These are phyloP conservation scores for Mixornis gularis DNA, from an alignment of 2,113 vertebrate species.

Conservation along the genomic window DNA sequence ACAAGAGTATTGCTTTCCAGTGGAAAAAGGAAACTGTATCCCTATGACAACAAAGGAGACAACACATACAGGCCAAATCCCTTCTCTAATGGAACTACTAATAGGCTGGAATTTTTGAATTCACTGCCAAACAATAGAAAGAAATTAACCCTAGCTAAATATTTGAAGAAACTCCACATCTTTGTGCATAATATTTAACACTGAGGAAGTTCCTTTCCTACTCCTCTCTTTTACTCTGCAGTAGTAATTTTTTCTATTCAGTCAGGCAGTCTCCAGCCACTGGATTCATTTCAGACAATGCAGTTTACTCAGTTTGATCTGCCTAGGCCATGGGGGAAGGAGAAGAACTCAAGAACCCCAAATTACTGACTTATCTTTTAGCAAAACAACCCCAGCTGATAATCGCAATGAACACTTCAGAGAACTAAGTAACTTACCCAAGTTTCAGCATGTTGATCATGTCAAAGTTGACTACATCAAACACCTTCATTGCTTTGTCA, in stretches of 20 bases:
- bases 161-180: not conserved
- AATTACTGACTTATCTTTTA: not conserved
- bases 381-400: not conserved
- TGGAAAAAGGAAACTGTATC: not conserved
- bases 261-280: not conserved
- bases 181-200: not conserved
- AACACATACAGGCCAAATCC: not conserved
- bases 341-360: not conserved
- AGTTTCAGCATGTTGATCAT: slow-evolving; percentile 99
- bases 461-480: slow-evolving; percentile 98
- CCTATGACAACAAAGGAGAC: not conserved
- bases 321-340: too few relatives aligned
- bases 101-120: not conserved
- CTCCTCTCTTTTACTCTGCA: not conserved
- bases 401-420: not conserved
- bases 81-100: not conserved
- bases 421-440: slow-evolving; percentile 76
- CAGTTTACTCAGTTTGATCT: not conserved
- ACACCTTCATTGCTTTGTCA: slow-evolving; percentile 98
- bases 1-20: not conserved
- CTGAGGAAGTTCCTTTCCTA: not conserved
- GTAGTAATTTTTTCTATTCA: not conserved
- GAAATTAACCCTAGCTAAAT: not conserved
- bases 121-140: not conserved
- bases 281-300: not conserved